Evolutionary conservation across 2,113 vertebrate genomes (phyloP).

Genomic region (Ceyx cyanopectus): DNA sequence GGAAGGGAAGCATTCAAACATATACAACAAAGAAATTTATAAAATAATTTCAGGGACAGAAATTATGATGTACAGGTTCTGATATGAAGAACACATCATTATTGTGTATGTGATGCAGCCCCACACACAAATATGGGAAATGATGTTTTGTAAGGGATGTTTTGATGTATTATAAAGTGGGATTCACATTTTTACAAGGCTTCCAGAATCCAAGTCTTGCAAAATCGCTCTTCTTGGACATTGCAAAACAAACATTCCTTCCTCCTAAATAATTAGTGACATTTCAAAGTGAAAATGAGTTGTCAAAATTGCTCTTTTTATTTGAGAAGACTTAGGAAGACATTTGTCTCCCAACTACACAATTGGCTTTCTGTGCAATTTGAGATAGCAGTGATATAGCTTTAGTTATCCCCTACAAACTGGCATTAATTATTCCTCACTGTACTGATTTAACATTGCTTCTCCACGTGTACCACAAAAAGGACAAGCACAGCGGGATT

Average conservation of each 20-base stretch:
- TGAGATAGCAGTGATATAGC: constrained; percentile 40
- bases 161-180: constrained; percentile 40
- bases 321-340: constrained; percentile 1
- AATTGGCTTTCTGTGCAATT: constrained; percentile 44
- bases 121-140: neutral
- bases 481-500: constrained; percentile 71
- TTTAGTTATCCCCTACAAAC: constrained; percentile 64
- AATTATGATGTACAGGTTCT: neutral
- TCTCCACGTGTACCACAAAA: constrained; percentile 64
- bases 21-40: neutral
- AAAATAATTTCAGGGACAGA: neutral
- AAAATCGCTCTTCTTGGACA: constrained; percentile 12
- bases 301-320: constrained; percentile 28
- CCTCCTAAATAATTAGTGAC: constrained; percentile 56
- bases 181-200: neutral
- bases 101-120: neutral
- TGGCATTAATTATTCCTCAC: constrained; percentile 69
- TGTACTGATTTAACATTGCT: constrained; percentile 62
- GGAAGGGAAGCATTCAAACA: neutral
- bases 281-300: constrained; percentile 21
- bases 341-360: constrained; percentile 10
- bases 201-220: neutral
- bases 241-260: constrained; percentile 14
- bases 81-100: constrained; percentile 2
- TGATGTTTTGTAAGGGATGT: neutral